Conservation (phyloP, 1,140 invertebrate species). For the Drosophila oshimai region DNA sequence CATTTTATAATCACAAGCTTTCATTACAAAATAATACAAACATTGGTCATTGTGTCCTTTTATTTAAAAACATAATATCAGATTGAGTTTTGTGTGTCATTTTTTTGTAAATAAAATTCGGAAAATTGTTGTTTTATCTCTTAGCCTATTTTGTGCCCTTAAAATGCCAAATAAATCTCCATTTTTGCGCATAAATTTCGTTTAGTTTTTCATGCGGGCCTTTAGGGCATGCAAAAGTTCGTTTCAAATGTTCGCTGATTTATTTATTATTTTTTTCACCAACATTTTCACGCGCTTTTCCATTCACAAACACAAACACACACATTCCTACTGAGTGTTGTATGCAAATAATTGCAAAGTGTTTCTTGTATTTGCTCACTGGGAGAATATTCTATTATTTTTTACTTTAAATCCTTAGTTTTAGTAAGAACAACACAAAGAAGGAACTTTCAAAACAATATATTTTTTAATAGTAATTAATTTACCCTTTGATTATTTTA, state of each 20-base stretch:
- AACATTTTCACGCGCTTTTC: slow-evolving; percentile 53
- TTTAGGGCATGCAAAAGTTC: background rate
- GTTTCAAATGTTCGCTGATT: slow-evolving; percentile 17
- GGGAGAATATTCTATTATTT: background rate
- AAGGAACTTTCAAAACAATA: too few species aligned
- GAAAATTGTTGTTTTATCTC: background rate
- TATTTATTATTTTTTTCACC: slow-evolving; percentile 2
- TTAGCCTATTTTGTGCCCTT: background rate
- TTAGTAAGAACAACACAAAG: too few species aligned
- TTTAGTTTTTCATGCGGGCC: background rate
- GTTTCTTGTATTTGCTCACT: slow-evolving; percentile 3
- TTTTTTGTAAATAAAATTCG: background rate
- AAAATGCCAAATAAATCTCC: slow-evolving; percentile 1
- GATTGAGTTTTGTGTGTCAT: too few species aligned
- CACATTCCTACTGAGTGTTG: slow-evolving; percentile 7
- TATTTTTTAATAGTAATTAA: too few species aligned
- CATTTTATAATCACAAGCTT: too few species aligned
- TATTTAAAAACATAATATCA: background rate
- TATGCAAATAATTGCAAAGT: slow-evolving; percentile 73
- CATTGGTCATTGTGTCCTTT: too few species aligned
- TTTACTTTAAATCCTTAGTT: too few species aligned
- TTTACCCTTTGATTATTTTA: too few species aligned
- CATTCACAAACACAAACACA: background rate
- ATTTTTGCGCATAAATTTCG: slow-evolving; percentile 3
- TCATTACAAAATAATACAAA: too few species aligned